Conservation (phyloP, 2,113 vertebrate species). For the Numenius arquata region DNA sequence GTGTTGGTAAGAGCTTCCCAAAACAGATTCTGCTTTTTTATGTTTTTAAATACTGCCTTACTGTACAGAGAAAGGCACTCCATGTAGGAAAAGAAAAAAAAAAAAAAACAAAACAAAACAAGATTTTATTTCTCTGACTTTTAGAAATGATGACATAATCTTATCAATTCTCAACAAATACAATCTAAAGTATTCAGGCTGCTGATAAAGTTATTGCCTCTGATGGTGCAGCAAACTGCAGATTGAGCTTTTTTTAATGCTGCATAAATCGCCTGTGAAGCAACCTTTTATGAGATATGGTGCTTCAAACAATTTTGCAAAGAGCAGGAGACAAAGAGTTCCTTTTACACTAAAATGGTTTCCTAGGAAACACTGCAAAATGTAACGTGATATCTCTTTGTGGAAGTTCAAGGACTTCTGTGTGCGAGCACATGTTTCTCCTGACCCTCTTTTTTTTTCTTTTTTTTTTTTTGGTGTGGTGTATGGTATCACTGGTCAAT, state of each 20-base stretch:
- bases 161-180: constrained; percentile 62
- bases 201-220: constrained; percentile 50
- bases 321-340: constrained; percentile 77
- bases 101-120: not conserved
- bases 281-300: constrained; percentile 70
- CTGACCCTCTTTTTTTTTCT: not conserved
- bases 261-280: constrained; percentile 69
- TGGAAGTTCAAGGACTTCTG: constrained; percentile 73
- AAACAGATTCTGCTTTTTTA: not conserved
- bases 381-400: constrained; percentile 64
- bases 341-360: constrained; percentile 73
- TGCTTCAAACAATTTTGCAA: constrained; percentile 77
- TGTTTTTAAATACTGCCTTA: not conserved
- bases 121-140: constrained; percentile 58
- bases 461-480: not conserved
- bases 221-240: constrained; percentile 64
- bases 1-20: not conserved
- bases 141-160: constrained; percentile 55
- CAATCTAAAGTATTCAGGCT: constrained; percentile 49
- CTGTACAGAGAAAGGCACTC: not conserved
- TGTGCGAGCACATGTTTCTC: not conserved
- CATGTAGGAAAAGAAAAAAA: not conserved
- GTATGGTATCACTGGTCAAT: not conserved
- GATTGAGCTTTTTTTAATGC: constrained; percentile 65
- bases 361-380: constrained; percentile 77